Evolutionary conservation across 2,888 invertebrate genomes (phyloP), one percentile per base, ranked within the genome.

Genomic region (Oligia strigilis): DNA sequence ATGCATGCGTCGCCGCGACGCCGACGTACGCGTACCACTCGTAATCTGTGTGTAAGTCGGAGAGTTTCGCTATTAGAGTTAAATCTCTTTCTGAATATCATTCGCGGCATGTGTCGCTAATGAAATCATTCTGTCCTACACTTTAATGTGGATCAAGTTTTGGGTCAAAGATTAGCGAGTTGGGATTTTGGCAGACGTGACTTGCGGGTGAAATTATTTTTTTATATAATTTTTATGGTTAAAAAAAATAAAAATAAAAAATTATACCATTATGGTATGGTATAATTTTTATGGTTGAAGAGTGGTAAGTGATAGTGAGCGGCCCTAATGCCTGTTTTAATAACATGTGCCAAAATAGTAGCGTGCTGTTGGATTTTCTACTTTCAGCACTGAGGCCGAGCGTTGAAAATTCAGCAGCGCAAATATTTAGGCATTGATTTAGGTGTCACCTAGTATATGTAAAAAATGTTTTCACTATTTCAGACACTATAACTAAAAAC

Each of bases 31-130:
- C 76, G 75, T 52, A 62, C 62, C 76, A 84, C 81, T 87, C 88
- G 89, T 90, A 92, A 91, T 92, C 90, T 91, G 77, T 82, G 80
- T 89, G 91, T 91, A 91, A 90, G 88, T 84, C 86, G 80, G 80
- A 80, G 88, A 87, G 87, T 89, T 88, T 80, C 80, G 87, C 84
- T 86, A 81, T 89, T 89, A 87, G 77, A 91, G 90, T 89, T 90
- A 89, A 91, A 93, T 92, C 91, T 92, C 91, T 91, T 90, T 91
- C 78, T 84, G 90, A 90, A 92, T 91, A 92, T 91, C 89, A 90
- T 92, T 93, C 87, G 88, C 81, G 90, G 91, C 93, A 93, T 90
- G 91, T 92, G 93, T 84, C 90, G 88, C 91, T 92, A 92, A 93
- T 93, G 89, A 91, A 91, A 92, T 93, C 88, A 92, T 91, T 91